A percentile compares a stretch with the other conserved stretches of the same genome.
These are phyloP conservation scores for Rhodeus uyekii DNA, from an alignment of 2,797 vertebrate species.

Conservation along the genomic window DNA sequence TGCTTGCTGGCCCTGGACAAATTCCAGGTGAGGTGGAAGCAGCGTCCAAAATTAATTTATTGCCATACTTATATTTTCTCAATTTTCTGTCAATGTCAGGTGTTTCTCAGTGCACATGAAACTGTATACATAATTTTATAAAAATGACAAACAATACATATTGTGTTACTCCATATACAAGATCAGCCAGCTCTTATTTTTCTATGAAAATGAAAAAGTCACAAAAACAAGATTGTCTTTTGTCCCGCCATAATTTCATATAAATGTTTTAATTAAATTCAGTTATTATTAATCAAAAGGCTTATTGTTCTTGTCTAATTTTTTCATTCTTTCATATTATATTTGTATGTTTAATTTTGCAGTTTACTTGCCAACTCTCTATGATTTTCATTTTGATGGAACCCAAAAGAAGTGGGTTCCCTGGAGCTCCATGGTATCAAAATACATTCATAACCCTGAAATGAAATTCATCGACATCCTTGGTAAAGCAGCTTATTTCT, in stretches of 20 bases:
- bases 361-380: conserved; percentile 90
- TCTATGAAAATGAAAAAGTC: background rate
- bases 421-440: conserved; percentile 85
- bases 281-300: background rate
- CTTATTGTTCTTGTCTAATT: background rate
- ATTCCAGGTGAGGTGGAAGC: conserved; percentile 82
- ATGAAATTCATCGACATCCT: conserved; percentile 89
- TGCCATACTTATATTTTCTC: too few species aligned
- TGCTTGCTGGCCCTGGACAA: conserved; percentile 82
- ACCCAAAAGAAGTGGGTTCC: conserved; percentile 82
- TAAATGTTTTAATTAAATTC: background rate
- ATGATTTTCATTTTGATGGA: conserved; percentile 92
- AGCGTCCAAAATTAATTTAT: background rate
- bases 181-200: background rate
- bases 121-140: background rate
- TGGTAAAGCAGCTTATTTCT: conserved; percentile 72
- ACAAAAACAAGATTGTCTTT: too few species aligned
- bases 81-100: too few species aligned
- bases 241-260: background rate
- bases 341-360: conserved; percentile 22
- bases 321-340: background rate
- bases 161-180: background rate
- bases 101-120: background rate
- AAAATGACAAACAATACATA: background rate
- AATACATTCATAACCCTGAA: conserved; percentile 81